Conservation (phyloP, 2,113 vertebrate species). For the Onychostruthus taczanowskii region DNA sequence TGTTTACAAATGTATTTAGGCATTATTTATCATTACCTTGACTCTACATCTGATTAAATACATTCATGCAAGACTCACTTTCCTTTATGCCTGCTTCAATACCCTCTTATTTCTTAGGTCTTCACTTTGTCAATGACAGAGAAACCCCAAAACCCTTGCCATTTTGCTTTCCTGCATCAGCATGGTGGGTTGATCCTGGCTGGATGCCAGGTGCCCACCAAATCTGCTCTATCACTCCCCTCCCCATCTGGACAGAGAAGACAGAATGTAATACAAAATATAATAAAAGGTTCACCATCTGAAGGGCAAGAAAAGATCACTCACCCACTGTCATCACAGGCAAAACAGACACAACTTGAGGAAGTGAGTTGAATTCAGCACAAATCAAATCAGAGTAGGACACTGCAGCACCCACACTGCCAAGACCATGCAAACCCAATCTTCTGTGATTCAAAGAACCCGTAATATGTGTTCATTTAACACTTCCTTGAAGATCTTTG, state of each 20-base stretch:
- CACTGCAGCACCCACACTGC: background rate
- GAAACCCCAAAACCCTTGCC: background rate
- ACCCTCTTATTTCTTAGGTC: background rate
- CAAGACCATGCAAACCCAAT: background rate
- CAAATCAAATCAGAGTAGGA: background rate
- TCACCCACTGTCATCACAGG: rapidly evolving
- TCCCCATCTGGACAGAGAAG: background rate
- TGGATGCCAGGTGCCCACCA: background rate
- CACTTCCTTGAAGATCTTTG: background rate
- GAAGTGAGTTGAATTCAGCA: background rate
- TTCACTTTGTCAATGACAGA: background rate
- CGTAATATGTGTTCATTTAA: background rate
- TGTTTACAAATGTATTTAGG: slow-evolving; percentile 44
- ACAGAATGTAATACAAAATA: background rate
- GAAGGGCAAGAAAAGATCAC: background rate
- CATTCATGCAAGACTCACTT: background rate
- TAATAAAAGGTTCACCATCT: background rate
- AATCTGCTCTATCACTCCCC: background rate
- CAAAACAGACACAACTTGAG: background rate
- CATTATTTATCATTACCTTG: slow-evolving; percentile 52
- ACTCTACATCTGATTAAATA: background rate
- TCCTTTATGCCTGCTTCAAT: background rate
- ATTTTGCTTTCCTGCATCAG: background rate
- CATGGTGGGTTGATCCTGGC: background rate
- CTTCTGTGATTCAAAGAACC: background rate